Conservation (phyloP, 2,113 vertebrate genomes). For the Aegotheles bennettii region DNA sequence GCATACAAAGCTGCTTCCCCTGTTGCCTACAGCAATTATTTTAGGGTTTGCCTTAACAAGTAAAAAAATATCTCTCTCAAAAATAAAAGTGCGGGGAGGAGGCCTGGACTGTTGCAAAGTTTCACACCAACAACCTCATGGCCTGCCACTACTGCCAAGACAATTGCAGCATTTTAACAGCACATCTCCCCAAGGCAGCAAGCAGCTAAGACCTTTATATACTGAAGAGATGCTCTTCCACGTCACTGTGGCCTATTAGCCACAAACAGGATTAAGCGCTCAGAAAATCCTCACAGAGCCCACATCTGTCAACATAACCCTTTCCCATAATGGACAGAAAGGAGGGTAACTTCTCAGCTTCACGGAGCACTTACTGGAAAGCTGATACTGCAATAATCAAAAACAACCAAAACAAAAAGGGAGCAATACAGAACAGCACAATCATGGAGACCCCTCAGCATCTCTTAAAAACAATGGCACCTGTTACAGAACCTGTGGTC, state of each 20-base stretch:
- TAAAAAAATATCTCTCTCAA: not conserved
- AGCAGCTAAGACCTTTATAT: not conserved
- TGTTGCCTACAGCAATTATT: not conserved
- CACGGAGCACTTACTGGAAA: not conserved
- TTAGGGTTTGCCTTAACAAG: not conserved
- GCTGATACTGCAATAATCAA: not conserved
- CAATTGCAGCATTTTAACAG: not conserved
- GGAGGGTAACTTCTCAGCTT: not conserved
- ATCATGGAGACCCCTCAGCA: not conserved
- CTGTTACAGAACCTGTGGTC: not conserved
- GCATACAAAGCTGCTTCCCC: not conserved
- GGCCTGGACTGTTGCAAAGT: not conserved
- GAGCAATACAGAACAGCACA: not conserved
- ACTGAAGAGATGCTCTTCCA: not conserved
- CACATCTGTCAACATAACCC: not conserved
- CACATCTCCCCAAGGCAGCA: not conserved
- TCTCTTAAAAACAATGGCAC: not conserved
- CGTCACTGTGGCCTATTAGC: not conserved
- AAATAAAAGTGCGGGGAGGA: accelerated
- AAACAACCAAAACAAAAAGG: not conserved
- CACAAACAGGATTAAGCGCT: conserved; percentile 40
- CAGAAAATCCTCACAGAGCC: not conserved
- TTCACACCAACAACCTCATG: not conserved
- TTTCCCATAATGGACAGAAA: not conserved
- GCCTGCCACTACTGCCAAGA: not conserved